Conservation (phyloP, 2,797 vertebrate species). For the Hapalemur alaotrensis region DNA sequence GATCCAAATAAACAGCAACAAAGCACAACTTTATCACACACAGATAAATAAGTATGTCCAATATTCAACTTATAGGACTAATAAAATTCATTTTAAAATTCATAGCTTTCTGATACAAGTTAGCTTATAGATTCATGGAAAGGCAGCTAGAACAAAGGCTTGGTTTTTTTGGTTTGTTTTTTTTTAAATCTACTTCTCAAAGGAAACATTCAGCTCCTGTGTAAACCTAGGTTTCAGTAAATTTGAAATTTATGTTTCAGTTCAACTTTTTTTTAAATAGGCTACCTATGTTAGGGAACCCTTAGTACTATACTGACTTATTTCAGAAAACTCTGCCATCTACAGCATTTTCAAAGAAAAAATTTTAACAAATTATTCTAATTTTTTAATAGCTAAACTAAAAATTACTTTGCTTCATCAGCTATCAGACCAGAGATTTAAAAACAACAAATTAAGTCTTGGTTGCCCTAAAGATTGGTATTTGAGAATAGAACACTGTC, state of each 20-base stretch:
- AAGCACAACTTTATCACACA: slow-evolving; percentile 2
- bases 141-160: slow-evolving; percentile 2
- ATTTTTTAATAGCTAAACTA: slow-evolving; percentile 44
- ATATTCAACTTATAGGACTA: neutral
- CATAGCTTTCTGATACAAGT: slow-evolving; percentile 17
- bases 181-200: neutral
- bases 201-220: slow-evolving; percentile 10
- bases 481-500: slow-evolving; percentile 17
- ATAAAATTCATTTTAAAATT: slow-evolving; percentile 45
- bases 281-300: neutral
- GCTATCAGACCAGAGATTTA: neutral
- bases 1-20: slow-evolving; percentile 2
- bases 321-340: neutral
- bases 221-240: slow-evolving; percentile 25
- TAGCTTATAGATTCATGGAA: slow-evolving; percentile 24
- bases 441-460: slow-evolving; percentile 10
- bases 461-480: neutral
- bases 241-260: slow-evolving; percentile 46
- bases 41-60: neutral
- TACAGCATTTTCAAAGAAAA: slow-evolving; percentile 32
- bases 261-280: neutral
- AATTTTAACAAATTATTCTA: slow-evolving; percentile 11
- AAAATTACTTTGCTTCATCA: slow-evolving; percentile 39
- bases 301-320: neutral
- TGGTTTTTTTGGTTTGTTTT: neutral